A percentile compares a stretch with the other conserved stretches of the same genome.
Conservation (phyloP, 2,888 invertebrate genomes). For the Tineola bisselliella region DNA sequence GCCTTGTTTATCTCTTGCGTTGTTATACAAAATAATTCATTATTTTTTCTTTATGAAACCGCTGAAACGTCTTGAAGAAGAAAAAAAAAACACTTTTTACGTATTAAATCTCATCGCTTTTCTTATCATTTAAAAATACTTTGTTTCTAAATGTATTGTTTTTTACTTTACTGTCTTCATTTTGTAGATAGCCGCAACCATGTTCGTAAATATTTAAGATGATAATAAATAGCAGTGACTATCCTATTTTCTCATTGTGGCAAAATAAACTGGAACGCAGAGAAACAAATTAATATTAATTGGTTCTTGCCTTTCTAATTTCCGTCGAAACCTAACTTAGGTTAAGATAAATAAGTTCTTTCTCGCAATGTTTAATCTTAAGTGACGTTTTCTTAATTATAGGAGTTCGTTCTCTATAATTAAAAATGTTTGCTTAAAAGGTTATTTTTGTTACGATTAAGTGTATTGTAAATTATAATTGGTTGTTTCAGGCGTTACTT, state of each 20-base stretch:
- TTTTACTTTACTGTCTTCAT: too few species aligned
- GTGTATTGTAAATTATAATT: too few species aligned
- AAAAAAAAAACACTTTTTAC: too few species aligned
- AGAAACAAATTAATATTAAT: conserved; percentile 5
- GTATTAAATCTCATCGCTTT: too few species aligned
- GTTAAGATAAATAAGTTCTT: background rate
- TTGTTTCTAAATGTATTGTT: too few species aligned
- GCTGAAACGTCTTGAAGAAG: background rate
- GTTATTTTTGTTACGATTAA: too few species aligned
- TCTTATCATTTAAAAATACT: too few species aligned
- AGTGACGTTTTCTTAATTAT: background rate
- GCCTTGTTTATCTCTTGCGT: background rate
- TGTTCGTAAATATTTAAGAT: too few species aligned
- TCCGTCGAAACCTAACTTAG: background rate
- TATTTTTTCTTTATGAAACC: background rate
- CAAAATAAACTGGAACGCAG: background rate
- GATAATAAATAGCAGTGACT: background rate
- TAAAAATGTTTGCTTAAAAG: background rate
- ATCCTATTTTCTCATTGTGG: background rate
- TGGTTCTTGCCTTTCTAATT: conserved; percentile 2
- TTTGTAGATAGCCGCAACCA: too few species aligned
- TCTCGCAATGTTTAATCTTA: background rate
- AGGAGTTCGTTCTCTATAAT: background rate
- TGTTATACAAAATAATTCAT: background rate
- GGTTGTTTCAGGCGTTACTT: too few species aligned